A percentile compares a stretch with the other conserved stretches of the same genome.
These are phyloP conservation scores for Mylabris phalerata DNA, from an alignment of 1,140 invertebrate species.

Conservation along the genomic window DNA sequence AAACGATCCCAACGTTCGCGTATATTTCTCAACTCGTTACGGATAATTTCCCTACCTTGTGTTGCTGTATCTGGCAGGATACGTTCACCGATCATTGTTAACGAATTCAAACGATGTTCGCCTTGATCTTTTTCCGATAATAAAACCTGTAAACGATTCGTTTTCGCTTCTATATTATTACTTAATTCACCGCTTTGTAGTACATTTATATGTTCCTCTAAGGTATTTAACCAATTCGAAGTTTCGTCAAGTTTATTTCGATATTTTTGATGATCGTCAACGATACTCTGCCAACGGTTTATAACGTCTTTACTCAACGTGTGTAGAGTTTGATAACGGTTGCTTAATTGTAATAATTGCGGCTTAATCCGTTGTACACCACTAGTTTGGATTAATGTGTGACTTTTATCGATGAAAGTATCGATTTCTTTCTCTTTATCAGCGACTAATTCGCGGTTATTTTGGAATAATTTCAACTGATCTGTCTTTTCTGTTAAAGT, in stretches of 20 bases:
- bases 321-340: slow-evolving; percentile 77
- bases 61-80: slow-evolving; percentile 86
- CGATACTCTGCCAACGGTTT: slow-evolving; percentile 76
- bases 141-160: slow-evolving; percentile 66
- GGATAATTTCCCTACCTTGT: slow-evolving; percentile 78
- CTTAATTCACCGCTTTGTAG: slow-evolving; percentile 47
- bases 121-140: slow-evolving; percentile 77
- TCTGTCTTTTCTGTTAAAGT: slow-evolving; percentile 73
- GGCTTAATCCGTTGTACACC: slow-evolving; percentile 81
- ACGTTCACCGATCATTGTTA: slow-evolving; percentile 74
- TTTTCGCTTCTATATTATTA: slow-evolving; percentile 50
- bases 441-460: slow-evolving; percentile 66
- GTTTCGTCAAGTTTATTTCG: slow-evolving; percentile 69
- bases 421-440: slow-evolving; percentile 78
- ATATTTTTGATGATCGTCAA: slow-evolving; percentile 78
- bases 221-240: slow-evolving; percentile 66
- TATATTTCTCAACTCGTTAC: slow-evolving; percentile 69
- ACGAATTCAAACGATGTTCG: slow-evolving; percentile 62
- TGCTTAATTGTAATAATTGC: slow-evolving; percentile 82
- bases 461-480: slow-evolving; percentile 65
- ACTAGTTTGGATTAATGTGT: slow-evolving; percentile 75
- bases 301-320: slow-evolving; percentile 81
- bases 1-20: slow-evolving; percentile 81
- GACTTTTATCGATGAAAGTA: slow-evolving; percentile 83
- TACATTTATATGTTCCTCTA: slow-evolving; percentile 65